Percentiles rank a stretch among this genome's conserved stretches.
Evolutionary conservation across 2,888 invertebrate species (phyloP).

Genomic region (Cylloceria caligata): DNA sequence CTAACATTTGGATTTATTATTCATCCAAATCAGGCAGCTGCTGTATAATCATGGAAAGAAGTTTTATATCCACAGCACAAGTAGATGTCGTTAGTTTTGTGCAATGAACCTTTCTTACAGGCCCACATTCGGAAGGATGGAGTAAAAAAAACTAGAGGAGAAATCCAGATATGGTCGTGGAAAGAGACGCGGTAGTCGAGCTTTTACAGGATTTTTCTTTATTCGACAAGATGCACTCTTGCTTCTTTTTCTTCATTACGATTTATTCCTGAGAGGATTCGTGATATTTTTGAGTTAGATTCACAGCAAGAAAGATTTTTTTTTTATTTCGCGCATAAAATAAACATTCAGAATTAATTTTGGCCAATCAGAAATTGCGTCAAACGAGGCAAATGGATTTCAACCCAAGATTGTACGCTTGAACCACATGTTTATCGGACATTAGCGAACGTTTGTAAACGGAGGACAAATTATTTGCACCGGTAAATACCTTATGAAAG

Average conservation of each 20-base stretch:
- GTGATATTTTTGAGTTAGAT: neutral
- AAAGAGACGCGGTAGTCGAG: neutral
- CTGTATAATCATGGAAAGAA: neutral
- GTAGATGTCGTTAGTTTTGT: conserved; percentile 31
- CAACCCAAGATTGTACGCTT: neutral
- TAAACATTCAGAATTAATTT: neutral
- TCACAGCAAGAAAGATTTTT: neutral
- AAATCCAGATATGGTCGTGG: conserved; percentile 8
- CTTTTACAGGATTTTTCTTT: conserved; percentile 8
- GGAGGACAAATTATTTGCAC: neutral
- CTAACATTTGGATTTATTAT: neutral
- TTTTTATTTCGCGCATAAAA: neutral
- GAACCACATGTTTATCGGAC: neutral
- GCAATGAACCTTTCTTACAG: conserved; percentile 2
- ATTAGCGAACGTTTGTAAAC: conserved; percentile 4
- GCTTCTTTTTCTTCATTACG: neutral
- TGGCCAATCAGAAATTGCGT: neutral
- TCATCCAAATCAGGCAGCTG: neutral
- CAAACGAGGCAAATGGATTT: neutral
- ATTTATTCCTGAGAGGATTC: neutral
- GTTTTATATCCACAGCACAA: conserved; percentile 8
- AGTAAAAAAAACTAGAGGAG: conserved; percentile 6
- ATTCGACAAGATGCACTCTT: neutral
- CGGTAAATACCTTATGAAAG: conserved; percentile 10
- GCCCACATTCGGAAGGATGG: conserved; percentile 18